Base-by-base conservation (phyloP, 2,113 vertebrate genomes). In the Brevimyrus niger region DNA sequence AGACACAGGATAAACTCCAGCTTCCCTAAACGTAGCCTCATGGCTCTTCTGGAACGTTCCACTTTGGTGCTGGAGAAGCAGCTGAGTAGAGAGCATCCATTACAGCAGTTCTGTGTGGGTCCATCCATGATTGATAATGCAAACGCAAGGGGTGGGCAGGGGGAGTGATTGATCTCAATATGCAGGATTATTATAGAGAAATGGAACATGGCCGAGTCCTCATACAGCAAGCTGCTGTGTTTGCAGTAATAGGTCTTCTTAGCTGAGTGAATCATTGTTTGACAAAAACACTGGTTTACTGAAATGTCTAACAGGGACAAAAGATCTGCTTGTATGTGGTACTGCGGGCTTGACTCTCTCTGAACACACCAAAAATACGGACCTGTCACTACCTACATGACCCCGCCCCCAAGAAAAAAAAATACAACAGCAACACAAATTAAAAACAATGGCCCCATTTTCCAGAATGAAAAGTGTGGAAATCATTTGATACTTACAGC, bases 11-110 rank as follows among this genome's bases (percentile, higher is more conserved):
- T 94, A 92, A 94, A 94, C 92, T 58, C 90, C 88, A 89, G 89
- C 80, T 58, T 88, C 92, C 87, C 61, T 58, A 47, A 90, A 90
- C 44, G 47, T 91, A 90, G 91, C 90, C 93, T 94, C 88, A 89
- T 90, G 83, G 89, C 61, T 88, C 88, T 21, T 90, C 91, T 91
- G 89, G 88, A 89, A 89, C 73, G 53, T 90, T 69, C 31, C 23
- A 86, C 89, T 48, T 89, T 89, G 92, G 91, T 91, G 87, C 90
- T 92, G 91, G 91, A 88, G 90, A 73, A 92, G 87, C 90, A 84
- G 69, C 76, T 91, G 94, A 94, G 94, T 94, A 93, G 50, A 91
- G 93, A 92, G 58, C 91, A 93, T 94, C 91, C 92, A 93, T 95
- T 95, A 94, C 69, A 38, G n/a, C 6, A 53, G 21, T 55, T 42